Conservation (phyloP, 2,797 vertebrate genomes). For the Gymnopithys bicolor region DNA sequence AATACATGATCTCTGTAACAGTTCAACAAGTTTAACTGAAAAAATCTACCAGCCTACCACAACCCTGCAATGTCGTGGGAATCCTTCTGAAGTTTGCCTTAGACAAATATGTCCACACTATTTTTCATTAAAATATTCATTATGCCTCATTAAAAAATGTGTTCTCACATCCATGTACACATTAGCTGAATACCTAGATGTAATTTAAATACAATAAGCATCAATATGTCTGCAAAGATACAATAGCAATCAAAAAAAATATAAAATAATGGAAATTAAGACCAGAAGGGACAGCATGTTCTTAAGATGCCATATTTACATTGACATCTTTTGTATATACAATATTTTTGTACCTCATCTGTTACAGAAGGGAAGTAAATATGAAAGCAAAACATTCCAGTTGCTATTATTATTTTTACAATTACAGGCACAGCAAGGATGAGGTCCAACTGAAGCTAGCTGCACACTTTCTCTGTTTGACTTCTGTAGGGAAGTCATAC, state of each 20-base stretch:
- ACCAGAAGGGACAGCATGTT: not conserved
- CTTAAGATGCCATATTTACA: not conserved
- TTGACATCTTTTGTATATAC: not conserved
- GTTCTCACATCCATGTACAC: not conserved
- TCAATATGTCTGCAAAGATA: not conserved
- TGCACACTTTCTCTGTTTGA: not conserved
- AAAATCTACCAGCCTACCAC: not conserved
- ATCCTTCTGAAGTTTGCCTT: not conserved
- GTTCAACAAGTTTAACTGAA: not conserved
- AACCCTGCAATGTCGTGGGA: accelerated
- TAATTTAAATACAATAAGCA: not conserved
- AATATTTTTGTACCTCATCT: not conserved
- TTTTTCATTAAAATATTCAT: not conserved
- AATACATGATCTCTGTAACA: not conserved
- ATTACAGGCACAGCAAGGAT: not conserved
- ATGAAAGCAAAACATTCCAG: not conserved
- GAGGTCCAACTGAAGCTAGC: not conserved
- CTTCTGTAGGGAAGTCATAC: not conserved
- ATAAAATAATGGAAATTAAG: not conserved
- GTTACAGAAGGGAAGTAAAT: not conserved
- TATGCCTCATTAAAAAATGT: not conserved
- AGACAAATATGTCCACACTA: not conserved
- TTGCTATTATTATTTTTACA: not conserved
- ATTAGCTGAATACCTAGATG: not conserved
- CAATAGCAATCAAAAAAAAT: not conserved